These are phyloP conservation scores for Odocoileus hemionus DNA, from an alignment of 2,113 vertebrate genomes.

Conservation along the genomic window DNA sequence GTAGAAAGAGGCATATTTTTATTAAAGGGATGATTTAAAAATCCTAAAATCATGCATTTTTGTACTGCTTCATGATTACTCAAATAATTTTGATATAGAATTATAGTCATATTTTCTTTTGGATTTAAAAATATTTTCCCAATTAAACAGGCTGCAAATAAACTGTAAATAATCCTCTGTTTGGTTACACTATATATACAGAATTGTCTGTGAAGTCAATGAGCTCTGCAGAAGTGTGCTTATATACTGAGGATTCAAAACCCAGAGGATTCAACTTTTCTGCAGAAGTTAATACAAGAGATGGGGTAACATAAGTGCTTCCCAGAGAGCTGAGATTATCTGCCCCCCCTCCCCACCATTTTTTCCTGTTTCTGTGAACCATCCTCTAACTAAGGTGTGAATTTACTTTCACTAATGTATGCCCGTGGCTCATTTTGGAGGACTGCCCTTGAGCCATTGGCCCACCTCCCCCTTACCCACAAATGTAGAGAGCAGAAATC, in stretches of 20 bases:
- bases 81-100: background rate
- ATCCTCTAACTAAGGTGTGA: fast-evolving
- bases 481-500: background rate
- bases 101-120: background rate
- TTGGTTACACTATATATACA: background rate
- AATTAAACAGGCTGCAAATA: background rate
- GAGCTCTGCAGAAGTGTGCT: background rate
- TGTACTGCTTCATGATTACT: background rate
- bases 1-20: background rate
- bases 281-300: background rate
- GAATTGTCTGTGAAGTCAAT: background rate
- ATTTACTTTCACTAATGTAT: background rate
- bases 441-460: fast-evolving
- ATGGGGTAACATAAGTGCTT: fast-evolving
- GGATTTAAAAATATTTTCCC: background rate
- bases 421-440: background rate
- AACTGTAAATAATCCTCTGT: background rate
- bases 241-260: background rate
- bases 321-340: background rate
- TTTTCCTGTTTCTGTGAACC: background rate
- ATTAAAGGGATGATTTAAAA: background rate
- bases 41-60: background rate
- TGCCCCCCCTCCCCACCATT: fast-evolving
- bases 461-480: fast-evolving
- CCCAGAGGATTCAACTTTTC: background rate